A percentile compares a stretch with the other conserved stretches of the same genome.
Conservation (phyloP, 2,113 vertebrate genomes). For the Riparia riparia region DNA sequence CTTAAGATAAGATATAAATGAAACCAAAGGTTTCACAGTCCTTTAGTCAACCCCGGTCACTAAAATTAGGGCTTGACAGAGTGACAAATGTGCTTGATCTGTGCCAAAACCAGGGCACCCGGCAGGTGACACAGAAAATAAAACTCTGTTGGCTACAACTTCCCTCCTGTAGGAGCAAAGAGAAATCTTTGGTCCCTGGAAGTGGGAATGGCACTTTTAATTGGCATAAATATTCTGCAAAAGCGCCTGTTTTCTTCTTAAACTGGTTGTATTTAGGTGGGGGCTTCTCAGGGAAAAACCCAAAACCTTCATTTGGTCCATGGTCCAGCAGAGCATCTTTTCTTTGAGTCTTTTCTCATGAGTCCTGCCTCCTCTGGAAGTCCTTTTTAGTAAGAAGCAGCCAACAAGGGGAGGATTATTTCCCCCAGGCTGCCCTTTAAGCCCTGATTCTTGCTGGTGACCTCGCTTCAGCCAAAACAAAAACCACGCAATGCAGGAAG, state of each 20-base stretch:
- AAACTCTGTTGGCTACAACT: background rate
- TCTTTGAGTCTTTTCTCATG: background rate
- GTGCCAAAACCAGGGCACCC: background rate
- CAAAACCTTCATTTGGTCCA: background rate
- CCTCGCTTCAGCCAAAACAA: background rate
- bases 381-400: background rate
- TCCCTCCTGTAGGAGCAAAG: background rate
- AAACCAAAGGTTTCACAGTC: slow-evolving; percentile 17
- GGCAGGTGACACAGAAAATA: background rate
- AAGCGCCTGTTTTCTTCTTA: background rate
- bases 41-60: background rate
- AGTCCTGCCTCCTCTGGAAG: background rate
- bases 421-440: background rate
- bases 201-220: background rate
- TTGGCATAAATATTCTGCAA: background rate
- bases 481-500: background rate
- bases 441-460: background rate
- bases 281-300: background rate
- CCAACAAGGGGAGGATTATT: background rate
- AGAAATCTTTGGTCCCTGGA: background rate
- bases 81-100: background rate
- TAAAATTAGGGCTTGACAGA: slow-evolving; percentile 46
- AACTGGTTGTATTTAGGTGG: background rate
- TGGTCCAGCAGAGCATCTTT: fast-evolving
- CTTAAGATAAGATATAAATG: slow-evolving; percentile 5